Evolutionary conservation across 2,797 vertebrate genomes (phyloP).

Genomic region (Enteromius unitaeniatus): DNA sequence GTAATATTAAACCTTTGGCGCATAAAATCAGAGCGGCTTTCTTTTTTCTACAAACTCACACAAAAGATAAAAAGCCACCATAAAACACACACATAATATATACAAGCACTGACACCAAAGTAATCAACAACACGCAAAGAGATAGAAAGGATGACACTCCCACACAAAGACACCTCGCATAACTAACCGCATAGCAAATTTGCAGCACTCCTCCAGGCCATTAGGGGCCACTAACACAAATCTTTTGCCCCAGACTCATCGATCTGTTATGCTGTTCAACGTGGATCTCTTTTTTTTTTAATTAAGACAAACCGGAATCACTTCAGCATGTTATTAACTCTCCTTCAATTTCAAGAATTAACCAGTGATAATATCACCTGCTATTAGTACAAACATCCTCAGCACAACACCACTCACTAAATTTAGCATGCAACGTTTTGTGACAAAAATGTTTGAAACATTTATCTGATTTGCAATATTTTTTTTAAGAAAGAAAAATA

Average conservation of each 20-base stretch:
- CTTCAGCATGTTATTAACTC: not conserved
- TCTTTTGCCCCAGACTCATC: not conserved
- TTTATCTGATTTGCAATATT: not conserved
- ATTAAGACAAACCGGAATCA: not conserved
- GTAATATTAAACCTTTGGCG: not conserved
- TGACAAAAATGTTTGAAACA: not conserved
- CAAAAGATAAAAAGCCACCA: not conserved
- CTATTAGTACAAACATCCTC: not conserved
- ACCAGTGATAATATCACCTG: not conserved
- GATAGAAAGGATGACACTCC: not conserved
- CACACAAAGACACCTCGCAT: not conserved
- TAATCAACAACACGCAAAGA: not conserved
- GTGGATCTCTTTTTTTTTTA: not conserved
- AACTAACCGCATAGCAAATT: not conserved
- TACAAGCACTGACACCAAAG: not conserved
- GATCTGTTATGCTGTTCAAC: not conserved
- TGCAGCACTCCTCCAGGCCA: constrained; percentile 32
- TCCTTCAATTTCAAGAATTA: not conserved
- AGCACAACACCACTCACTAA: not conserved
- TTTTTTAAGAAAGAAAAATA: not conserved
- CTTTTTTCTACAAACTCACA: not conserved
- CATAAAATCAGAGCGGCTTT: not conserved
- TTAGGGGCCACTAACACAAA: constrained; percentile 17
- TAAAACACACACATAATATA: not conserved
- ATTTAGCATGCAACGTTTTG: not conserved